These are phyloP conservation scores for Crossocerus cetratus DNA, from an alignment of 2,888 invertebrate genomes.

Conservation along the genomic window DNA sequence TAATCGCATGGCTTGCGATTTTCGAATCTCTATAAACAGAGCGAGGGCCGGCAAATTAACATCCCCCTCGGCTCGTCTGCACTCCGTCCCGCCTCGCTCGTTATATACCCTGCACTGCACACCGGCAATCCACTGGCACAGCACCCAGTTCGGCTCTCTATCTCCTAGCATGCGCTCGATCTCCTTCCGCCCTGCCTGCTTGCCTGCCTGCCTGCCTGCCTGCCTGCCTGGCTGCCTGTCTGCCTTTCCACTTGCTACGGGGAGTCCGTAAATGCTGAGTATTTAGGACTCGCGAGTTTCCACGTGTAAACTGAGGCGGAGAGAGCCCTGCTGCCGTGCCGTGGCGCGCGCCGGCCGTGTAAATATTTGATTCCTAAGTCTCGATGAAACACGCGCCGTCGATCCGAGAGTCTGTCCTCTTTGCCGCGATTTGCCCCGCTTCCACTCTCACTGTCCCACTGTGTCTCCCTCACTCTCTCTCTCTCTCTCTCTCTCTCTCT, in stretches of 20 bases:
- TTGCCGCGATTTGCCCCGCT: not conserved
- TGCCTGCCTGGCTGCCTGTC: not conserved
- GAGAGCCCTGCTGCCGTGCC: slow-evolving; percentile 22
- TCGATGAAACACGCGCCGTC: slow-evolving; percentile 55
- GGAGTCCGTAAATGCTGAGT: slow-evolving; percentile 62
- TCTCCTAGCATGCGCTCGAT: slow-evolving; percentile 25
- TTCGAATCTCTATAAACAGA: slow-evolving; percentile 56
- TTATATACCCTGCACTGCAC: not conserved
- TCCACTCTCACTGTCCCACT: not conserved
- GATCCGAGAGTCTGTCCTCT: slow-evolving; percentile 19
- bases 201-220: not conserved
- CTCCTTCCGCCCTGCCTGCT: slow-evolving; percentile 16
- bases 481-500: slow-evolving; percentile 15
- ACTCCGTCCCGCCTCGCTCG: not conserved
- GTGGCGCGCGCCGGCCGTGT: slow-evolving; percentile 32
- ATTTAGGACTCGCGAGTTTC: slow-evolving; percentile 64
- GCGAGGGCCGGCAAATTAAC: slow-evolving; percentile 57
- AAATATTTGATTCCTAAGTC: slow-evolving; percentile 65
- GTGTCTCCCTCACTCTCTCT: not conserved
- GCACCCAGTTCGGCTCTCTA: not conserved
- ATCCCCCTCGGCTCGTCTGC: slow-evolving; percentile 20
- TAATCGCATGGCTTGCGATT: slow-evolving; percentile 61
- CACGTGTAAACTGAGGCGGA: slow-evolving; percentile 59
- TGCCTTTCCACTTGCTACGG: slow-evolving; percentile 23
- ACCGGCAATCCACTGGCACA: not conserved